These are phyloP conservation scores for Glyptemys insculpta DNA, from an alignment of 2,797 vertebrate species.

Conservation along the genomic window DNA sequence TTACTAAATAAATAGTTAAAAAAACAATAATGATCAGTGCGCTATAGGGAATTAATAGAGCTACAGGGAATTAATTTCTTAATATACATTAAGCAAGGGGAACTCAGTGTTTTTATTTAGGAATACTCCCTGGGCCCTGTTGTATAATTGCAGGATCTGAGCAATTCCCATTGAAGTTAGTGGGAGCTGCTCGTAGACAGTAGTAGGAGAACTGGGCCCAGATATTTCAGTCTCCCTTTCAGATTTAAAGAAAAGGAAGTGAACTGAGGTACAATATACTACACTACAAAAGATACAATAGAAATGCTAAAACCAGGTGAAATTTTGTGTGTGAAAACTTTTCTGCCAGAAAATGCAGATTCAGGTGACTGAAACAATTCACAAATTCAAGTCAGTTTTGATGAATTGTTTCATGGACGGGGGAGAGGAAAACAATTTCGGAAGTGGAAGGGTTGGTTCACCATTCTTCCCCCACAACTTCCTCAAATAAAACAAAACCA, in stretches of 20 bases:
- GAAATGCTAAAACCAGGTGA: not conserved
- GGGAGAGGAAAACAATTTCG: not conserved
- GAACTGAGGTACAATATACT: rapidly evolving
- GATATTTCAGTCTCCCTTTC: rapidly evolving
- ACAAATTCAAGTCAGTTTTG: not conserved
- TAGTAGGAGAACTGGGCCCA: not conserved
- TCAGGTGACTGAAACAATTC: too few species aligned
- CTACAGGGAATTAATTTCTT: slow-evolving; percentile 34
- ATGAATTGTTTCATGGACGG: not conserved
- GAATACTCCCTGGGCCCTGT: not conserved
- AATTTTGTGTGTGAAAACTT: not conserved
- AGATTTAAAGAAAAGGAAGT: not conserved
- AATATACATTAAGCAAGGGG: not conserved
- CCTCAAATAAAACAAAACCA: not conserved
- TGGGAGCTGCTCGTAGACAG: not conserved
- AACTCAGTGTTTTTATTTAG: not conserved
- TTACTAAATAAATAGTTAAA: not conserved
- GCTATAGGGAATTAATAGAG: slow-evolving; percentile 22
- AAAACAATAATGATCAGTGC: slow-evolving; percentile 23
- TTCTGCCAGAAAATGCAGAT: not conserved
- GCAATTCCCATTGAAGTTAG: not conserved
- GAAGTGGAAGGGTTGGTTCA: not conserved
- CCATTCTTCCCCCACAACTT: not conserved
- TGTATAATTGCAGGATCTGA: not conserved
- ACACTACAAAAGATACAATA: rapidly evolving